phyloP scores from a whole-genome alignment of 2,888 invertebrate genomes.

The Nymphalis urticae region DNA sequence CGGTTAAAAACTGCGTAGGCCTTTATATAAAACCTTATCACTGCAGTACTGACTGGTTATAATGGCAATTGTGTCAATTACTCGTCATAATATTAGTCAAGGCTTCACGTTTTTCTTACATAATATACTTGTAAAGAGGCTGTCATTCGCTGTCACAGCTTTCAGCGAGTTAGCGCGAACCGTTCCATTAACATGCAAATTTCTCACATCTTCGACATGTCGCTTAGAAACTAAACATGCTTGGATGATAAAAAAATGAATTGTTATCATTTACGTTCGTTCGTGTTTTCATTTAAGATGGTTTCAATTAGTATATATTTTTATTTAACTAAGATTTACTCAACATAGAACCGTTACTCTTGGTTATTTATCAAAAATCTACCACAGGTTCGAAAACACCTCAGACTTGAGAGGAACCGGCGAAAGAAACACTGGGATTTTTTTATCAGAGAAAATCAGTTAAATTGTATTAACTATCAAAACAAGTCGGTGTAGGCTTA shows the following conservation, averaged over 20 bases:
- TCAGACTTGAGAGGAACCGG: too few relatives aligned
- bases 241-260: not conserved
- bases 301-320: not conserved
- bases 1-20: too few relatives aligned
- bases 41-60: too few relatives aligned
- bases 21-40: too few relatives aligned
- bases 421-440: too few relatives aligned
- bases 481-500: too few relatives aligned
- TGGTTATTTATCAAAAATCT: too few relatives aligned
- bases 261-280: too few relatives aligned
- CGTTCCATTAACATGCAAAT: slow-evolving; percentile 10
- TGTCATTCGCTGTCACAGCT: not conserved
- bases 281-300: too few relatives aligned
- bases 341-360: not conserved
- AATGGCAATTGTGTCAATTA: too few relatives aligned
- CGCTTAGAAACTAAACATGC: not conserved
- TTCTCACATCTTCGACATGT: not conserved
- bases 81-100: not conserved
- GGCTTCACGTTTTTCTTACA: not conserved
- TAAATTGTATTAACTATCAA: not conserved
- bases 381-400: too few relatives aligned
- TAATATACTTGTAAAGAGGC: not conserved
- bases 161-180: not conserved
- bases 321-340: not conserved
- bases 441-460: not conserved